Conservation (phyloP, 2,888 invertebrate species). For the Malthinus seriepunctatus region DNA sequence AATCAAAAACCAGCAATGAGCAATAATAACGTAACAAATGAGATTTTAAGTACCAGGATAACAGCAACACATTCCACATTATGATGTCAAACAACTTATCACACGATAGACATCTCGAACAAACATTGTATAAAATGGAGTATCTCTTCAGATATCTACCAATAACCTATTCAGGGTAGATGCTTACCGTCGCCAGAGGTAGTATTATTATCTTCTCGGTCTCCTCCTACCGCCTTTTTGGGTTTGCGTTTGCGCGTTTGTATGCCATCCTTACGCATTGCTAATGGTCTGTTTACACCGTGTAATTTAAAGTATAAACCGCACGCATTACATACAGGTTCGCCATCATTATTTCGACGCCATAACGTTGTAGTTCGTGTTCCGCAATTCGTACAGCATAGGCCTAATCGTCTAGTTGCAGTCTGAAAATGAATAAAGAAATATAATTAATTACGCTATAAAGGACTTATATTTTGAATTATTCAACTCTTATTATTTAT, state of each 20-base stretch:
- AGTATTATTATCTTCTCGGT: conserved; percentile 48
- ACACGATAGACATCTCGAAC: neutral
- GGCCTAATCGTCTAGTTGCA: conserved; percentile 83
- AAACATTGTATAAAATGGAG: conserved; percentile 3
- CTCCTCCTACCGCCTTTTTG: conserved; percentile 71
- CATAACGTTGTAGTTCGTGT: conserved; percentile 97
- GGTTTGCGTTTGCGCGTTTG: conserved; percentile 95
- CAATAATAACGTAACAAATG: no score
- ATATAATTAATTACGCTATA: no score
- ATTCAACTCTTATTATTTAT: no score
- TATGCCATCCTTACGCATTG: conserved; percentile 96
- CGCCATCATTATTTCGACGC: conserved; percentile 97
- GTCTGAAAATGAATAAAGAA: conserved; percentile 61
- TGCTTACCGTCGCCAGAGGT: conserved; percentile 51
- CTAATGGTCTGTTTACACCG: conserved; percentile 87
- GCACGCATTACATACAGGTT: conserved; percentile 98
- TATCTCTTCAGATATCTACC: conserved; percentile 3
- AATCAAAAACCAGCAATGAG: no score
- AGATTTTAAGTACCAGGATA: no score
- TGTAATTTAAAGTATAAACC: conserved; percentile 96
- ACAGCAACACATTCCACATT: no score
- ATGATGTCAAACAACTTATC: no score
- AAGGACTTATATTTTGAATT: no score
- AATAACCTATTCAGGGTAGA: conserved; percentile 17
- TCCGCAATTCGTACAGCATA: conserved; percentile 95